A percentile compares a stretch with the other conserved stretches of the same genome.
Evolutionary conservation across 2,888 invertebrate species (phyloP).

Genomic region (Octonoba sinensis): DNA sequence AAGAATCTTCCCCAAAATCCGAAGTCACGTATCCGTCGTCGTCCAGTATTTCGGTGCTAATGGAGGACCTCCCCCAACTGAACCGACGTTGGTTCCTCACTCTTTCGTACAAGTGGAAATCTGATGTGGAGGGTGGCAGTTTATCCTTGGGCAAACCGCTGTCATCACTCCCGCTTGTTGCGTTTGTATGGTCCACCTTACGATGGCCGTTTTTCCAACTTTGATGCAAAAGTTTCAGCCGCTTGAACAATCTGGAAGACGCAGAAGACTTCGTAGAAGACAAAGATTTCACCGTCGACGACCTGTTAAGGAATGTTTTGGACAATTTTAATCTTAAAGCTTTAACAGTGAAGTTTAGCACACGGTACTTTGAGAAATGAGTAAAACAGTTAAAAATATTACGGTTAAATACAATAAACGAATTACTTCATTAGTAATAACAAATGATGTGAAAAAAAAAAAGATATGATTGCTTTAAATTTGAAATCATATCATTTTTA

Average conservation of each 20-base stretch:
- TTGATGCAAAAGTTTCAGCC: conserved; percentile 50
- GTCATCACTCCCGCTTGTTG: conserved; percentile 25
- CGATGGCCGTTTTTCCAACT: conserved; percentile 46
- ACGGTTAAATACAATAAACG: too few species aligned
- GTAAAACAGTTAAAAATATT: too few species aligned
- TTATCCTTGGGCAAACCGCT: conserved; percentile 26
- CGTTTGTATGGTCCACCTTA: conserved; percentile 16
- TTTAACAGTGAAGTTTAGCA: too few species aligned
- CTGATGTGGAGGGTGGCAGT: conserved; percentile 8
- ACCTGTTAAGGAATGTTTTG: conserved; percentile 11
- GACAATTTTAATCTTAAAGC: not conserved
- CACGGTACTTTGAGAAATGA: too few species aligned
- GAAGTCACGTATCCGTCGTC: conserved; percentile 63
- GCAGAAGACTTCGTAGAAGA: conserved; percentile 60
- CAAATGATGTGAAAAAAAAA: too few species aligned
- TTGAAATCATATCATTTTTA: too few species aligned
- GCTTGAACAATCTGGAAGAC: conserved; percentile 54
- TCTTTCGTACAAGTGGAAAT: conserved; percentile 58
- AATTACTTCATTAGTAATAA: too few species aligned
- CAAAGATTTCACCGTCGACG: conserved; percentile 55
- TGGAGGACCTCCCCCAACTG: conserved; percentile 52
- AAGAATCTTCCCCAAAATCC: conserved; percentile 58
- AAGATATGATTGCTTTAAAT: too few species aligned
- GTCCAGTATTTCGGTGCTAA: conserved; percentile 57
- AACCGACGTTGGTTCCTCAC: conserved; percentile 38